Evolutionary conservation across 2,113 vertebrate species (phyloP).

Genomic region (Pseudois nayaur): DNA sequence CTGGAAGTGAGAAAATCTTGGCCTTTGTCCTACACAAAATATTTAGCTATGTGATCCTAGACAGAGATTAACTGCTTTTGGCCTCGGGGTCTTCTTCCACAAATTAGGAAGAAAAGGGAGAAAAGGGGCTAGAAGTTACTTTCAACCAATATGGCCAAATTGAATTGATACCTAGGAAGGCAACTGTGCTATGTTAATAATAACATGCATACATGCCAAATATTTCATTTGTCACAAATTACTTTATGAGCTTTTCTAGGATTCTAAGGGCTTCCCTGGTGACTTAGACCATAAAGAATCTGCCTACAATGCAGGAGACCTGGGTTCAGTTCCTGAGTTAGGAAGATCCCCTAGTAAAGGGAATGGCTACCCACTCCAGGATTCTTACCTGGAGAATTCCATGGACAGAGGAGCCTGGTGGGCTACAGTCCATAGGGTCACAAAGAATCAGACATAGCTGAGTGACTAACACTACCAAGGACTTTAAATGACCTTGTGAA

Average conservation of each 20-base stretch:
- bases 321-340: neutral
- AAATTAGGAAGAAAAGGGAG: neutral
- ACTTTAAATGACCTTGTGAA: neutral
- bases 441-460: neutral
- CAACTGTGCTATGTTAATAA: neutral
- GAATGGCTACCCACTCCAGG: neutral
- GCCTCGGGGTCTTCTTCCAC: neutral
- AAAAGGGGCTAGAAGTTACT: neutral
- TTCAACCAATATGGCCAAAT: neutral
- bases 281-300: neutral
- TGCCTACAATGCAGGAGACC: neutral
- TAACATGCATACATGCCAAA: neutral
- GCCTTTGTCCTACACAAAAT: neutral
- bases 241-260: neutral
- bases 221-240: neutral
- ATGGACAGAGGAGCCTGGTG: neutral
- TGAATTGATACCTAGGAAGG: neutral
- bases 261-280: neutral
- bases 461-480: neutral
- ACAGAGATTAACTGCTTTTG: neutral
- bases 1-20: neutral
- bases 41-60: neutral
- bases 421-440: neutral
- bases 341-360: neutral
- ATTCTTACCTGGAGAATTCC: neutral